phyloP scores from a whole-genome alignment of 2,888 invertebrate species.

The Drosophila suboccidentalis region DNA sequence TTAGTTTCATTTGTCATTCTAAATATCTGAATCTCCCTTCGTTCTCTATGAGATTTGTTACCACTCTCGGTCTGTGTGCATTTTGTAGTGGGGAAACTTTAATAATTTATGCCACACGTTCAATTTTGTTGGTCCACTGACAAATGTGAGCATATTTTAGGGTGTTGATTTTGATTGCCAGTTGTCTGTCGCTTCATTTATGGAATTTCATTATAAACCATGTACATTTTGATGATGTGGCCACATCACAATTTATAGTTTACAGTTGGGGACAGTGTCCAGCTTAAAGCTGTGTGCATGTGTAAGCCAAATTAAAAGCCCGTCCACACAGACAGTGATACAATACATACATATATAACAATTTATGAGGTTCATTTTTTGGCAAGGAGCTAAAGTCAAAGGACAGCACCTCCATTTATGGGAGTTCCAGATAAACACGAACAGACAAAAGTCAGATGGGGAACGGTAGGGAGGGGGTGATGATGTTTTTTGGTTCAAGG shows the following conservation, averaged over 20 bases:
- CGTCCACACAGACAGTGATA: conserved; percentile 48
- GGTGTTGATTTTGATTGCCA: conserved; percentile 64
- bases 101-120: conserved; percentile 54
- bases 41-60: conserved; percentile 1
- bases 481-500: conserved; percentile 67
- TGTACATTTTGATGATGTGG: conserved; percentile 18
- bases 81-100: conserved; percentile 35
- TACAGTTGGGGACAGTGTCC: background rate
- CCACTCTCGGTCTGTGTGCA: conserved; percentile 19
- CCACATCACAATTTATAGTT: conserved; percentile 1
- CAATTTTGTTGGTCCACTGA: conserved; percentile 41
- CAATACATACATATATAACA: conserved; percentile 43
- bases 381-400: conserved; percentile 65
- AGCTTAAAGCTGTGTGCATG: conserved; percentile 62
- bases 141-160: conserved; percentile 65
- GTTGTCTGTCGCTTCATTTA: conserved; percentile 57
- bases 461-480: conserved; percentile 8
- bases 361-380: conserved; percentile 68
- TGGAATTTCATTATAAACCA: conserved; percentile 74
- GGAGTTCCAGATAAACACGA: conserved; percentile 52
- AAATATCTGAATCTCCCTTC: conserved; percentile 6
- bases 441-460: conserved; percentile 56
- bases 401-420: conserved; percentile 42
- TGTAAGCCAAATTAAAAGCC: conserved; percentile 65
- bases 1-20: background rate